Base-by-base conservation (phyloP, 2,797 vertebrate genomes). In the Anguilla megastoma region DNA sequence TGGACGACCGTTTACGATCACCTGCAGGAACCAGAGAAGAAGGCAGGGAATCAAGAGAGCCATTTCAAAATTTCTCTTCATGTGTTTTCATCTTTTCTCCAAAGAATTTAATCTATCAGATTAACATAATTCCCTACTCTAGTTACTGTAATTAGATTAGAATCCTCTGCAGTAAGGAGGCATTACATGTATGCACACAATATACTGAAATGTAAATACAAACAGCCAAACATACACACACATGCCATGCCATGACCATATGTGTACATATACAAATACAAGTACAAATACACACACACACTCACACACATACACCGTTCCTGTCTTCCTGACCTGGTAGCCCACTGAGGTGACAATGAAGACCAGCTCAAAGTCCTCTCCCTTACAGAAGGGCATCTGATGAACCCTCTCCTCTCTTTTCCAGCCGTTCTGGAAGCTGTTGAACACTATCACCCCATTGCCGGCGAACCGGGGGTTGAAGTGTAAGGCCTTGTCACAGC, bases 371-470 rank as follows among this genome's bases (percentile, higher is more conserved):
- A 41, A 41, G 36, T 41, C 36, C 36, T 41, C 36, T 41, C 36
- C 36, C 36, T 41, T 41, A 41, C 36, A 3, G 36, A 41, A 41
- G 36, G 36, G 36, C 36, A 41, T 92, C 0, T 88, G 88, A 0
- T 56, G 91, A 24, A 94, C 91, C 89, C 93, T 95, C 2, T 95
- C 93, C 90, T 96, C 94, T 0, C 30, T 84, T 0, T 87, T 91
- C 96, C 96, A 84, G 24, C 94, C 95, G 0, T 89, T 48, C 88
- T 93, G 89, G 21, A 89, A 91, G 0, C 90, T 90, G 94, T 97
- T 97, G 90, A 97, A 95, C 45, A 97, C 95, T 86, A 97, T 94
- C 27, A 97, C 95, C 89, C 96, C 95, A 74, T 94, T 50, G 1
- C 94, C 88, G 0, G 96, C 96, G 2, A 97, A 94, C 0, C 95